Percentiles rank a stretch among this genome's conserved stretches.
phyloP scores from a whole-genome alignment of 2,888 invertebrate species.

The Slavum lentiscoides region DNA sequence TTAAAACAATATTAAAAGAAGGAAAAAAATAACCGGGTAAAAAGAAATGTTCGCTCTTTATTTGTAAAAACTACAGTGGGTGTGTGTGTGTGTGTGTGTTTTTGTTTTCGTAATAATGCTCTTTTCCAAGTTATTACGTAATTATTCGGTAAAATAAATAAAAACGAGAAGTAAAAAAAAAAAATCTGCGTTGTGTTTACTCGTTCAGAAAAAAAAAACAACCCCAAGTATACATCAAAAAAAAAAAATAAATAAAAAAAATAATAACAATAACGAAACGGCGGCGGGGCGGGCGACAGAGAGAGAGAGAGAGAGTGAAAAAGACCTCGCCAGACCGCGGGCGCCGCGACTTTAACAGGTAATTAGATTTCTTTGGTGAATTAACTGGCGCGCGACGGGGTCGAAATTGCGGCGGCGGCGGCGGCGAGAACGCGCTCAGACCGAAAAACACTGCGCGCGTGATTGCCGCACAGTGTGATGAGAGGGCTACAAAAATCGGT shows the following conservation, averaged over 20 bases:
- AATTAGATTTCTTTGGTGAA: slow-evolving; percentile 51
- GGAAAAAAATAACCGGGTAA: neutral
- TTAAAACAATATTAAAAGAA: slow-evolving; percentile 41
- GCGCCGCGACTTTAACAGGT: slow-evolving; percentile 52
- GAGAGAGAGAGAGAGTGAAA: neutral
- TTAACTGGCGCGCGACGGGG: slow-evolving; percentile 23
- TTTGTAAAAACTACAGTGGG: slow-evolving; percentile 10
- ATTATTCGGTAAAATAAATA: slow-evolving; percentile 50
- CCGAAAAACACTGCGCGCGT: neutral
- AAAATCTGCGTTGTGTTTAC: slow-evolving; percentile 40
- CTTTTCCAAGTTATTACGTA: slow-evolving; percentile 48
- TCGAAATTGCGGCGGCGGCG: slow-evolving; percentile 19
- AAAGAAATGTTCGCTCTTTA: slow-evolving; percentile 24
- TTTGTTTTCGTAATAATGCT: slow-evolving; percentile 40
- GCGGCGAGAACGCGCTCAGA: neutral
- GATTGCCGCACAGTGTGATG: neutral
- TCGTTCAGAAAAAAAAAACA: slow-evolving; percentile 17
- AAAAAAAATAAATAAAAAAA: slow-evolving; percentile 14
- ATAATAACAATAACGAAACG: slow-evolving; percentile 26
- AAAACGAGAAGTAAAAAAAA: slow-evolving; percentile 10
- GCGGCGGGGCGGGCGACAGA: neutral
- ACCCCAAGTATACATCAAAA: neutral
- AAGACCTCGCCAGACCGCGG: slow-evolving; percentile 7
- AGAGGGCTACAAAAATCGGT: neutral
- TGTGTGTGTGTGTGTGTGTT: neutral